A percentile compares a stretch with the other conserved stretches of the same genome.
Conservation (phyloP, 2,113 vertebrate genomes). For the Odobenus rosmarus region DNA sequence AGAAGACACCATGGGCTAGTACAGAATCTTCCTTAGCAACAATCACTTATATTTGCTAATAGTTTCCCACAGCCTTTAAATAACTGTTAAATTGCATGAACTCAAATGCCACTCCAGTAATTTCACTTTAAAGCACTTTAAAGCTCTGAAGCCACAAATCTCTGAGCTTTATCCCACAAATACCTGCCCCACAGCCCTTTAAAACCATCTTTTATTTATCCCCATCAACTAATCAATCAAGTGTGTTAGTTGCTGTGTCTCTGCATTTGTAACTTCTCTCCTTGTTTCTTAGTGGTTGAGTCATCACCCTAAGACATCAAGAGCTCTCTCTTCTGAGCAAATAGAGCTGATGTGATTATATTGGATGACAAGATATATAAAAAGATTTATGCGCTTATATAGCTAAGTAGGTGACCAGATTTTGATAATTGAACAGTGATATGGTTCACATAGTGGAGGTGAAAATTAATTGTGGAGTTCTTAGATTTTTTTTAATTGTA, state of each 20-base stretch:
- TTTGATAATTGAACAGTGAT: conserved; percentile 53
- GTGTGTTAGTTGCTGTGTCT: conserved; percentile 61
- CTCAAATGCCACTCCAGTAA: not conserved
- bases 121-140: conserved; percentile 32
- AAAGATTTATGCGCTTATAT: conserved; percentile 44
- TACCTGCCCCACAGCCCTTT: not conserved
- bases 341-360: conserved; percentile 65
- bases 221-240: conserved; percentile 72
- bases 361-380: conserved; percentile 38
- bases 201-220: conserved; percentile 74
- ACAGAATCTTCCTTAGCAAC: not conserved
- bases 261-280: conserved; percentile 76
- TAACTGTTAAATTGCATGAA: not conserved
- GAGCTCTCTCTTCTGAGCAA: conserved; percentile 66
- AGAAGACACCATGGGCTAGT: not conserved
- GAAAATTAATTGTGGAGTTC: conserved; percentile 28
- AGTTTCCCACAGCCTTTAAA: conserved; percentile 1
- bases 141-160: not conserved
- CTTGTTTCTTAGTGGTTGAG: conserved; percentile 65
- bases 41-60: not conserved
- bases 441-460: not conserved
- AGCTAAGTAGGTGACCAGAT: conserved; percentile 58
- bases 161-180: not conserved
- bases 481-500: conserved; percentile 57
- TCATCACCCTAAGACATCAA: conserved; percentile 70